Percentiles rank a stretch among this genome's conserved stretches.
Evolutionary conservation across 1,140 invertebrate species (phyloP).

Genomic region (Trichonephila clavata): DNA sequence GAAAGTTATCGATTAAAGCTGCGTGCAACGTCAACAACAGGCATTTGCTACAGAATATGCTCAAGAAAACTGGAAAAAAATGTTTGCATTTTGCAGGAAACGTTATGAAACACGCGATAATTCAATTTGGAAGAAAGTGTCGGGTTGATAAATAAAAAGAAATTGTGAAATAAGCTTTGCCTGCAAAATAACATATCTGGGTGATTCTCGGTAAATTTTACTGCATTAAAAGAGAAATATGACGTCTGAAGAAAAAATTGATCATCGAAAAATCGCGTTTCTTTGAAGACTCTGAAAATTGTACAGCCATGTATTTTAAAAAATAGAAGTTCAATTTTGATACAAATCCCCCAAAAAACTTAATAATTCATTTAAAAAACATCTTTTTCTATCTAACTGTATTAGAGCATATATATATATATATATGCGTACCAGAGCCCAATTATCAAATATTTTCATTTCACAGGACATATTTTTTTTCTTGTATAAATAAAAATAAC

Average conservation of each 20-base stretch:
- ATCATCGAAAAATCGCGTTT: neutral
- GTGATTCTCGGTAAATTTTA: neutral
- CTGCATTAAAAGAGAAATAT: neutral
- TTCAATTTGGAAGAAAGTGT: neutral
- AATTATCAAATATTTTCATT: no score
- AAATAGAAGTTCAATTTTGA: no score
- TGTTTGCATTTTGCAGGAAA: conserved; percentile 3
- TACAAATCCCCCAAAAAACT: no score
- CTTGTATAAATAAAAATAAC: no score
- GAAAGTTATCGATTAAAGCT: neutral
- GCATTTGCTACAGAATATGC: neutral
- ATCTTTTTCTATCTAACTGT: no score
- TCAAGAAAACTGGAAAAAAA: neutral
- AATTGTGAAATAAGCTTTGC: neutral
- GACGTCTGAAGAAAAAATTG: neutral
- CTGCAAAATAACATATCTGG: neutral
- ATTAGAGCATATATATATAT: no score
- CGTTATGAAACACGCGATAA: neutral
- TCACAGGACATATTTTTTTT: no score
- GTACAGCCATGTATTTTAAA: no score
- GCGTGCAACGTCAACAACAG: neutral
- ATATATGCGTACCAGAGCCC: no score
- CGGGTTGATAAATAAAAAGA: neutral
- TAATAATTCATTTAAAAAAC: no score
- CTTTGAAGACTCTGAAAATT: no score